Evolutionary conservation across 2,797 vertebrate genomes (phyloP), one percentile per base, ranked within the genome.

Genomic region (Chelmon rostratus): DNA sequence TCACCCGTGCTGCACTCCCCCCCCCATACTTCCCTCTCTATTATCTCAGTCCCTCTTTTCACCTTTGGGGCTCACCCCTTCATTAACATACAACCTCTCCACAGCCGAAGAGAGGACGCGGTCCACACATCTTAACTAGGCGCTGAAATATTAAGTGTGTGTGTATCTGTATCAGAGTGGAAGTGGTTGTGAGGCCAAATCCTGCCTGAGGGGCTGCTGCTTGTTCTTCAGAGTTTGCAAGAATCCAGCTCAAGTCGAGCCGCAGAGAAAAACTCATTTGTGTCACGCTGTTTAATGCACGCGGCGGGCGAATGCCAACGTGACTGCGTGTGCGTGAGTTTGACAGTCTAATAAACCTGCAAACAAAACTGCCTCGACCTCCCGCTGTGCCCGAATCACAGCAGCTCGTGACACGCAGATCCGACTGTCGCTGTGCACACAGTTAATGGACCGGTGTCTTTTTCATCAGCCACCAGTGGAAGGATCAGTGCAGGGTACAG

Each of bases 271-370:
- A 88, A 72, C 72, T 82, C 47, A 87, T 89, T 81, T 85, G 85
- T 83, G 81, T 88, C 86, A 82, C 2, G 81, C 90, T 84, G 91
- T 73, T 90, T 87, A 83, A 90, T 82, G 72, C 28, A 16, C 76
- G 79, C 66, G 6, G 78, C 73, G 78, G 58, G 81, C 82, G 54
- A 84, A 90, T 40, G 85, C 66, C 50, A 74, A 81, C 40, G 67
- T 35, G 61, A 65, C 66, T 59, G 66, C 42, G 4, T 52, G 46
- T 52, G 74, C 23, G 12, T 15, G 16, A 68, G 47, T 73, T 38
- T 73, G 85, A 78, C 65, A 66, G 77, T 73, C 38, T 72, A 84
- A 89, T 88, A 84, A 86, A 88, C 64, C 72, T 59, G 76, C 72
- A 46, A 68, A 79, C 52, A 47, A 68, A 83, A 81, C 23, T 35